Evolutionary conservation across 1,140 invertebrate species (phyloP).

Genomic region (Drosophila ambigua): DNA sequence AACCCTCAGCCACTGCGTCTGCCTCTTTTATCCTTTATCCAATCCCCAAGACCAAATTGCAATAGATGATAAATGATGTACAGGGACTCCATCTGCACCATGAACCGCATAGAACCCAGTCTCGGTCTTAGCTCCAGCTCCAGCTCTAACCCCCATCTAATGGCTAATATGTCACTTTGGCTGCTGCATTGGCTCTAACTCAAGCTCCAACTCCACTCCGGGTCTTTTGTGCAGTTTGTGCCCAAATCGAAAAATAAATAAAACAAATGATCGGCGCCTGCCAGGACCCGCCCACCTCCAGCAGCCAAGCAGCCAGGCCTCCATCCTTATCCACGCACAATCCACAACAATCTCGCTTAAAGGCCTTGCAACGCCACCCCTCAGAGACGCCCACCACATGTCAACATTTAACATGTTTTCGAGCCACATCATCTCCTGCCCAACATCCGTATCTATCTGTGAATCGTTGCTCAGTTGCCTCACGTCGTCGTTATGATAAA

Average conservation of each 20-base stretch:
- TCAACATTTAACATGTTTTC: constrained; percentile 80
- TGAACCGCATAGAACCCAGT: constrained; percentile 54
- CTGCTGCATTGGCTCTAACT: constrained; percentile 68
- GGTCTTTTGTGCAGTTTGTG: constrained; percentile 46
- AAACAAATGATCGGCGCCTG: constrained; percentile 68
- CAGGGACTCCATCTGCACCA: constrained; percentile 55
- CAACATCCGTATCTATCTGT: constrained; percentile 48
- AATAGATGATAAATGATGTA: constrained; percentile 78
- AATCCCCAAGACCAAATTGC: constrained; percentile 60
- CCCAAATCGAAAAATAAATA: constrained; percentile 81
- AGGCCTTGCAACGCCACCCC: constrained; percentile 44
- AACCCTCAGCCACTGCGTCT: constrained; percentile 8
- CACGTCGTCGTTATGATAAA: constrained; percentile 81
- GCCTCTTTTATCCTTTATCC: constrained; percentile 38
- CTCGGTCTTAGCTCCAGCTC: neutral
- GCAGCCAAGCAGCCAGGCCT: neutral
- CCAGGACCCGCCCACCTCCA: constrained; percentile 13
- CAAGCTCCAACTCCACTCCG: neutral
- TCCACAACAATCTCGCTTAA: constrained; percentile 65
- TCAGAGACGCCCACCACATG: constrained; percentile 65
- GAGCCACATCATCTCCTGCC: constrained; percentile 49
- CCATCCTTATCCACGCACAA: neutral
- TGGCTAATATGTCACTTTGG: constrained; percentile 72
- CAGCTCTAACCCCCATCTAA: constrained; percentile 41
- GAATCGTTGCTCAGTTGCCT: constrained; percentile 57